A percentile compares a stretch with the other conserved stretches of the same genome.
phyloP scores from a whole-genome alignment of 1,140 invertebrate genomes.

The Drosophila parabipectinata region DNA sequence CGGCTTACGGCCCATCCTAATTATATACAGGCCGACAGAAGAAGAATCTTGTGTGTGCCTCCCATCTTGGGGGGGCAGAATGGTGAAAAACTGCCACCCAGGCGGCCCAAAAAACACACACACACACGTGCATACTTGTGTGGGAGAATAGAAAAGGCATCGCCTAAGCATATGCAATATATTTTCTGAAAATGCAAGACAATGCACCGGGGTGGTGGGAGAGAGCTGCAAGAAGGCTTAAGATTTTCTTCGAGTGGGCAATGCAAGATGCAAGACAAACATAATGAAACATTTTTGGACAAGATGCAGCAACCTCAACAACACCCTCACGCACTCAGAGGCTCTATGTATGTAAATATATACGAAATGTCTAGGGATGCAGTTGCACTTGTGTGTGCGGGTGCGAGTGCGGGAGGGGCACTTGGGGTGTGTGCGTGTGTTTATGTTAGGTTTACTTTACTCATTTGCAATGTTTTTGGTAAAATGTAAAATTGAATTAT shows the following conservation, averaged over 20 bases:
- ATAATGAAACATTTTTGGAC: conserved; percentile 80
- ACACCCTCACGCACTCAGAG: conserved; percentile 15
- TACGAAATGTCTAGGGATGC: conserved; percentile 45
- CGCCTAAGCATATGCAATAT: conserved; percentile 64
- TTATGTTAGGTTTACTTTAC: conserved; percentile 70
- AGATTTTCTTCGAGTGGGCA: conserved; percentile 74
- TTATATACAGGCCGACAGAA: conserved; percentile 62
- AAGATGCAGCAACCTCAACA: conserved; percentile 64
- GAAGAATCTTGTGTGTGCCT: conserved; percentile 49
- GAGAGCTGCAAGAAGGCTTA: conserved; percentile 66
- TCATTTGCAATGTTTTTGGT: conserved; percentile 80
- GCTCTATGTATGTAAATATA: conserved; percentile 5
- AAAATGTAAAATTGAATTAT: conserved; percentile 82
- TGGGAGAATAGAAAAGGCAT: conserved; percentile 20
- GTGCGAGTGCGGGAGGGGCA: conserved; percentile 1
- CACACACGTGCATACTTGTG: neutral
- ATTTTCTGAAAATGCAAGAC: conserved; percentile 63
- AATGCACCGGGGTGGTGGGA: conserved; percentile 22
- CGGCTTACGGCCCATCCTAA: conserved; percentile 60
- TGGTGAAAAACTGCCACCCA: conserved; percentile 46
- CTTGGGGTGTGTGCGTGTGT: conserved; percentile 12
- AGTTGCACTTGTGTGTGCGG: conserved; percentile 31
- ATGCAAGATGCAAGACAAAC: conserved; percentile 69
- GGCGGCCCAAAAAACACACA: conserved; percentile 6
- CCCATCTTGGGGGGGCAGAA: conserved; percentile 16